Percentiles rank a stretch among this genome's conserved stretches.
Evolutionary conservation across 2,113 vertebrate species (phyloP).

Genomic region (Emydocephalus ijimae): DNA sequence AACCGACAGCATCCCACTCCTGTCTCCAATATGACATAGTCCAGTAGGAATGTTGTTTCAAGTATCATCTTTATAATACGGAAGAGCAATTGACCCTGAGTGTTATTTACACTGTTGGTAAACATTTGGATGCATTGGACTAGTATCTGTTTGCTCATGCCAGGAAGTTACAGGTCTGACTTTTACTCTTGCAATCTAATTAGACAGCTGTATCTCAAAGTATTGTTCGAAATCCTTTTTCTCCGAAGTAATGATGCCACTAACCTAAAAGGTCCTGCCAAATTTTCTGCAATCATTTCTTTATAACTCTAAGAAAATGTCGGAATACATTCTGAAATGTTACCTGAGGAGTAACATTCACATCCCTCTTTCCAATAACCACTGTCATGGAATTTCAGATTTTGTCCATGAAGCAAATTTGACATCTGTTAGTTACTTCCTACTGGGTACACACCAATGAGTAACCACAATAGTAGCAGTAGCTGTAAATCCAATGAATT

Average conservation of each 20-base stretch:
- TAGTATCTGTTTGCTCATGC: background rate
- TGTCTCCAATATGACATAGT: background rate
- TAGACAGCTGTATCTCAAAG: background rate
- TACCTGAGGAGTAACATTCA: background rate
- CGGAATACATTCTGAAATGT: background rate
- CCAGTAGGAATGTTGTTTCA: background rate
- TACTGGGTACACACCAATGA: background rate
- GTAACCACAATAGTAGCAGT: background rate
- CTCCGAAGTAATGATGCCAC: background rate
- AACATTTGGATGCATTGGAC: background rate
- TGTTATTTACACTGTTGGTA: background rate
- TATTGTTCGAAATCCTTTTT: background rate
- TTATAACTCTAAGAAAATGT: background rate
- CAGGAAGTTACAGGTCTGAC: background rate
- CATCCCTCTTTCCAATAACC: background rate
- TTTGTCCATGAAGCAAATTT: background rate
- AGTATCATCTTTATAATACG: constrained; percentile 6
- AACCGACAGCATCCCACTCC: no score
- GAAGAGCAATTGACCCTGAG: background rate
- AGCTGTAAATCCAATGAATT: background rate
- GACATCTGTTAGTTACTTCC: background rate
- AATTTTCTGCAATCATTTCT: background rate
- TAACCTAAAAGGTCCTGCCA: background rate
- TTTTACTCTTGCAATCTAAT: background rate
- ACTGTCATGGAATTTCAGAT: background rate